A percentile compares a stretch with the other conserved stretches of the same genome.
Evolutionary conservation across 2,113 vertebrate genomes (phyloP).

Genomic region (Phrynosoma blainvillii): DNA sequence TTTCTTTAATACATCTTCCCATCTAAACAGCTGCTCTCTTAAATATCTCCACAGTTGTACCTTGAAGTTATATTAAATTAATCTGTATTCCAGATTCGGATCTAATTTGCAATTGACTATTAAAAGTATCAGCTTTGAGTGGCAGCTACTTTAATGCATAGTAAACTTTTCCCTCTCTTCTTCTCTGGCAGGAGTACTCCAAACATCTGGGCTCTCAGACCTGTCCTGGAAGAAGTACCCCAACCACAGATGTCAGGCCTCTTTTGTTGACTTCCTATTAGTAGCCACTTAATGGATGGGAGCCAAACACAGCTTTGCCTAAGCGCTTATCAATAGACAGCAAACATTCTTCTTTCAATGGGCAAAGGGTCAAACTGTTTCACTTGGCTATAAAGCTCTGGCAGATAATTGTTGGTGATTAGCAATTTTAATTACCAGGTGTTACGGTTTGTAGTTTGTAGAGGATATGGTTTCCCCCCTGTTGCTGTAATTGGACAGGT

Average conservation of each 20-base stretch:
- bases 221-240: slow-evolving; percentile 67
- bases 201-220: slow-evolving; percentile 81
- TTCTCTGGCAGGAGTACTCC: slow-evolving; percentile 64
- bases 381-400: slow-evolving; percentile 76
- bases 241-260: slow-evolving; percentile 77
- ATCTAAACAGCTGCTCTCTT: neutral
- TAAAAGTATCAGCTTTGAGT: slow-evolving; percentile 35
- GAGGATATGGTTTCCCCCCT: slow-evolving; percentile 46
- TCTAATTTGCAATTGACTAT: slow-evolving; percentile 20
- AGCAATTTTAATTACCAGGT: slow-evolving; percentile 94
- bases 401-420: slow-evolving; percentile 89
- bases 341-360: slow-evolving; percentile 80
- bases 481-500: slow-evolving; percentile 72
- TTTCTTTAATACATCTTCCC: neutral
- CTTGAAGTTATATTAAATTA: slow-evolving; percentile 12
- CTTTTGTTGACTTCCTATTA: slow-evolving; percentile 83
- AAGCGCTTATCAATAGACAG: slow-evolving; percentile 80
- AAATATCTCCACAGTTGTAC: slow-evolving; percentile 44
- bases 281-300: slow-evolving; percentile 77
- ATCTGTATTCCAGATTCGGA: slow-evolving; percentile 5
- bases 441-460: slow-evolving; percentile 74
- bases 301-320: slow-evolving; percentile 74
- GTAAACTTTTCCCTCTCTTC: slow-evolving; percentile 13
- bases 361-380: slow-evolving; percentile 82
- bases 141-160: slow-evolving; percentile 34